These are phyloP conservation scores for Lepisosteus osseus DNA, from an alignment of 2,113 vertebrate genomes.

Conservation along the genomic window DNA sequence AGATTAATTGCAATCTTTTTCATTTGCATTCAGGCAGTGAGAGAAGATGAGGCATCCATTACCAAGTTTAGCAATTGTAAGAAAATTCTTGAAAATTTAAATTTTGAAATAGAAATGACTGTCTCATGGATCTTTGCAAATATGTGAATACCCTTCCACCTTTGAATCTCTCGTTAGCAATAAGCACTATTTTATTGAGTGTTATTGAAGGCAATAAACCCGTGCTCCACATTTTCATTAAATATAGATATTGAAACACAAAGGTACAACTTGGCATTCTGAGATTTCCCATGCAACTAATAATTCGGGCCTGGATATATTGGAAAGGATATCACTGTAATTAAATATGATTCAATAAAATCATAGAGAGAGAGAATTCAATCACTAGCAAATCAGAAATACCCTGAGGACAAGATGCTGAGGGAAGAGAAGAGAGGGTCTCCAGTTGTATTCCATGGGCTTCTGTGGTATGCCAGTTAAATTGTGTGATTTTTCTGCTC, in stretches of 20 bases:
- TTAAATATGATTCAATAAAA: constrained; percentile 15
- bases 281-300: not conserved
- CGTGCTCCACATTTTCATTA: constrained; percentile 8
- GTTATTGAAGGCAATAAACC: not conserved
- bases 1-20: too few relatives aligned
- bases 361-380: too few relatives aligned
- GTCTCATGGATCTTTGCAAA: not conserved
- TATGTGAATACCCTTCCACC: not conserved
- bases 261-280: not conserved
- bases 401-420: too few relatives aligned
- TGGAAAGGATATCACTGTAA: constrained; percentile 10
- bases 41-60: too few relatives aligned
- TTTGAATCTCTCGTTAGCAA: constrained; percentile 7
- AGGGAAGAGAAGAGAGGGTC: too few relatives aligned
- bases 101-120: not conserved
- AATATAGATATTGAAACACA: constrained; percentile 13
- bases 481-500: too few relatives aligned
- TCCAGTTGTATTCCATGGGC: too few relatives aligned
- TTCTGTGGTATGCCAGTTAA: too few relatives aligned
- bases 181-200: constrained; percentile 13
- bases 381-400: too few relatives aligned
- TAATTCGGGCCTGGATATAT: constrained; percentile 12
- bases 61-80: too few relatives aligned
- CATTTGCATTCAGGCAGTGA: too few relatives aligned
- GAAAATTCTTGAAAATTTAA: too few relatives aligned